Conservation (phyloP, 2,113 vertebrate genomes). For the Onychostoma macrolepis region DNA sequence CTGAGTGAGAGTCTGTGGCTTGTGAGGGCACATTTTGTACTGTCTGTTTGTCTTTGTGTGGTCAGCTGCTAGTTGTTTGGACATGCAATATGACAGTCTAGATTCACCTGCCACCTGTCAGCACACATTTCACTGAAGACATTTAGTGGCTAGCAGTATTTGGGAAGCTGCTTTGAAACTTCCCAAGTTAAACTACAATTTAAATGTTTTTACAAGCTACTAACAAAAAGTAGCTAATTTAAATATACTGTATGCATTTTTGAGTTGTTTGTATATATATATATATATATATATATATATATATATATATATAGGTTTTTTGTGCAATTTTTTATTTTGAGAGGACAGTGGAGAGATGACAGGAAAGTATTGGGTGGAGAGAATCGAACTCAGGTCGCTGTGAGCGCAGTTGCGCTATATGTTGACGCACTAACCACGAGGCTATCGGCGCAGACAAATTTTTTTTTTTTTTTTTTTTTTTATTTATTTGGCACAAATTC, state of each 20-base stretch:
- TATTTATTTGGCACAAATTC: no score
- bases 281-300: no score
- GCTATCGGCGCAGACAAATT: no score
- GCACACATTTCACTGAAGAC: conserved; percentile 15
- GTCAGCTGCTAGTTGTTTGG: conserved; percentile 24
- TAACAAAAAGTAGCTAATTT: not conserved
- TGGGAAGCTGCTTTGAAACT: not conserved
- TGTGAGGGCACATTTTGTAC: not conserved
- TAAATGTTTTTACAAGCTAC: not conserved
- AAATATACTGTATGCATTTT: not conserved
- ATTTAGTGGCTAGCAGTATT: not conserved
- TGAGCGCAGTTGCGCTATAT: no score
- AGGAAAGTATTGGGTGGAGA: no score
- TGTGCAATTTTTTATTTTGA: no score
- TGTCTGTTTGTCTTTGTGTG: conserved; percentile 12
- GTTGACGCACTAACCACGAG: no score
- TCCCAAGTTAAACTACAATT: not conserved
- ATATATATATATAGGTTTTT: no score
- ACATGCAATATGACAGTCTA: not conserved
- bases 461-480: no score
- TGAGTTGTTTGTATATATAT: no score
- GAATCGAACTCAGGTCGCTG: no score
- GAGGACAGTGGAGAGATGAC: no score
- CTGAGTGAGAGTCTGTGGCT: not conserved
- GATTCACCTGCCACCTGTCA: conserved; percentile 29